phyloP scores from a whole-genome alignment of 2,113 vertebrate species.

The Oncorhynchus kisutch region DNA sequence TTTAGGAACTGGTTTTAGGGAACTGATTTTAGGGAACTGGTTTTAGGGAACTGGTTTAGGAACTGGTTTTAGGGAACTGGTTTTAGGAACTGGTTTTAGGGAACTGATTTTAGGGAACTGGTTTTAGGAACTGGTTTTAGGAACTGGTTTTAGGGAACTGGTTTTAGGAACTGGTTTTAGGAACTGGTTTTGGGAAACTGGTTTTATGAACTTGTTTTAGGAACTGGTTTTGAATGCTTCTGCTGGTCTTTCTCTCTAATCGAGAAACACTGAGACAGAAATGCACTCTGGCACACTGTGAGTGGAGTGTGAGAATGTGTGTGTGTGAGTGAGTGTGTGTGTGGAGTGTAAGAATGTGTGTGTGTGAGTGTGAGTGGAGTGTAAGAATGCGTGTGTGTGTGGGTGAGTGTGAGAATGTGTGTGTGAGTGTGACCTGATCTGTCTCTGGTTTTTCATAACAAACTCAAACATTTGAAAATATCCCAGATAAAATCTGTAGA shows the following conservation, averaged over 20 bases:
- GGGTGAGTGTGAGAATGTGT: background rate
- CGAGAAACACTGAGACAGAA: conserved; percentile 39
- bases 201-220: conserved; percentile 11
- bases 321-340: background rate
- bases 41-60: too few relatives aligned
- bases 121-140: too few relatives aligned
- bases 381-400: too few relatives aligned
- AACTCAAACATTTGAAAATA: conserved; percentile 22
- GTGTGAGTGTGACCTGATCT: conserved; percentile 15
- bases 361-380: background rate
- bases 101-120: too few relatives aligned
- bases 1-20: too few relatives aligned
- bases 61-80: too few relatives aligned
- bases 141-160: too few relatives aligned
- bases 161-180: too few relatives aligned
- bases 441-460: conserved; percentile 15
- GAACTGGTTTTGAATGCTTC: conserved; percentile 6
- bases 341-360: background rate
- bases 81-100: too few relatives aligned
- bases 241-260: conserved; percentile 20
- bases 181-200: too few relatives aligned
- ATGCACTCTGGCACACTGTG: background rate
- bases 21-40: too few relatives aligned
- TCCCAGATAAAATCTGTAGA: background rate
- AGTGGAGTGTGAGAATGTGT: too few relatives aligned